Evolutionary conservation across 1,140 invertebrate genomes (phyloP), one percentile per base, ranked within the genome.

Genomic region (Chelonus insularis): DNA sequence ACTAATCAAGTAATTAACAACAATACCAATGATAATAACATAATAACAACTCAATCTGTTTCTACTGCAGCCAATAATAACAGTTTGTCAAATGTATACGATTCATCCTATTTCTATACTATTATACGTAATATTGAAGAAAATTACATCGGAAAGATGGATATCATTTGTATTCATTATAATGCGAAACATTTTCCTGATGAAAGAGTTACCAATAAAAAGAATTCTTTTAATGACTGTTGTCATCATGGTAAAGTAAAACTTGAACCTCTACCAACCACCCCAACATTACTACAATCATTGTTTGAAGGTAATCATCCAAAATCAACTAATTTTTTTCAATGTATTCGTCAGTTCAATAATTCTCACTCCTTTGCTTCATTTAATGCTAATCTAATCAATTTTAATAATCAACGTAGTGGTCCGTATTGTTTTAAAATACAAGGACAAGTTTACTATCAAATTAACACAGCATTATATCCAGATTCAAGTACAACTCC

Each of bases 371-470:
- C 56, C 8, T 58, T 58, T 34, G 56, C 56, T 32, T 58, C 56
- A 12, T 58, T 58, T 23, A 58, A 58, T 32, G 56, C 56, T 7
- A 58, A 58, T 58, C 47, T 58, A 21, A 36, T 32, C 1, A 47
- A 59, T 12, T 59, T 59, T 48, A 18, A 32, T 14, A 23, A 12
- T 7, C 16, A 12, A 59, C 43, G 57, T 14, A 1, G 37, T 9
- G 57, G 57, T 7, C 45, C 57, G 0, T 58, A 48, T 20, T 58
- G 57, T 34, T 58, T 58, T 11, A 58, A 58, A 18, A 58, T 48
- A 12, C 43, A 59, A 21, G 39, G 57, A 4, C 25, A 59, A 20
- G 32, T 59, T 48, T 59, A 43, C 16, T 43, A 43, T 18, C 18
- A 43, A 16, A 43, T 43, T 3, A 43, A 43, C 8, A 3, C 12